These are phyloP conservation scores for Sebastes vulpes DNA, from an alignment of 2,797 vertebrate species.

Conservation along the genomic window DNA sequence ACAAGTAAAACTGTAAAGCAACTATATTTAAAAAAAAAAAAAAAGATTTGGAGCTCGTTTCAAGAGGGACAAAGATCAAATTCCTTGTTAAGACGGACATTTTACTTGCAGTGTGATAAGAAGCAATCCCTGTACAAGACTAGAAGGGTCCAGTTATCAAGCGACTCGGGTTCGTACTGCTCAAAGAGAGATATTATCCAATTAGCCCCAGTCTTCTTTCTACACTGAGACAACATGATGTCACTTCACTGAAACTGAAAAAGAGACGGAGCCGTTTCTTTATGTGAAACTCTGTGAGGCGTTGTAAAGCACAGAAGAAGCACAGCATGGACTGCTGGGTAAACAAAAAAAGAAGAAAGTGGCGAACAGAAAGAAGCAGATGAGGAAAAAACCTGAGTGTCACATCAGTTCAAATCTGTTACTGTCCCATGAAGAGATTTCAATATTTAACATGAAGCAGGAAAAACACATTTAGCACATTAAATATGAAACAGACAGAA, in stretches of 20 bases:
- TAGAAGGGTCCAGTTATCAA: slow-evolving; percentile 66
- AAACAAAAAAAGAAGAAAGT: slow-evolving; percentile 53
- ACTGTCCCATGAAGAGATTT: background rate
- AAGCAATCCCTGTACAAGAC: slow-evolving; percentile 27
- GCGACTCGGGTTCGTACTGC: slow-evolving; percentile 37
- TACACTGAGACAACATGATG: slow-evolving; percentile 58
- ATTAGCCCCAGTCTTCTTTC: slow-evolving; percentile 67
- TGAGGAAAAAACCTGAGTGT: slow-evolving; percentile 63
- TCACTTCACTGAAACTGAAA: slow-evolving; percentile 63
- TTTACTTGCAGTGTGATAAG: slow-evolving; percentile 18
- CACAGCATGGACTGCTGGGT: slow-evolving; percentile 77
- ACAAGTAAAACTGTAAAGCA: background rate
- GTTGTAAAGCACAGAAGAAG: slow-evolving; percentile 77
- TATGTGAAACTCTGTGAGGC: slow-evolving; percentile 62
- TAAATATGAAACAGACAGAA: slow-evolving; percentile 6
- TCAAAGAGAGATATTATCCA: slow-evolving; percentile 62
- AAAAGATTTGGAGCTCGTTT: background rate
- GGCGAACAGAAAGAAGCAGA: slow-evolving; percentile 83
- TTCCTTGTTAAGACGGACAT: slow-evolving; percentile 19
- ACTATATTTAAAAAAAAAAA: background rate
- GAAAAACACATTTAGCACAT: background rate
- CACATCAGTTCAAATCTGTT: background rate
- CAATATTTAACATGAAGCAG: background rate
- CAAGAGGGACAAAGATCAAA: background rate
- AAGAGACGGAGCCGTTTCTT: slow-evolving; percentile 21